Evolutionary conservation across 2,888 invertebrate genomes (phyloP), one percentile per base, ranked within the genome.

Genomic region (Arenicola marina): DNA sequence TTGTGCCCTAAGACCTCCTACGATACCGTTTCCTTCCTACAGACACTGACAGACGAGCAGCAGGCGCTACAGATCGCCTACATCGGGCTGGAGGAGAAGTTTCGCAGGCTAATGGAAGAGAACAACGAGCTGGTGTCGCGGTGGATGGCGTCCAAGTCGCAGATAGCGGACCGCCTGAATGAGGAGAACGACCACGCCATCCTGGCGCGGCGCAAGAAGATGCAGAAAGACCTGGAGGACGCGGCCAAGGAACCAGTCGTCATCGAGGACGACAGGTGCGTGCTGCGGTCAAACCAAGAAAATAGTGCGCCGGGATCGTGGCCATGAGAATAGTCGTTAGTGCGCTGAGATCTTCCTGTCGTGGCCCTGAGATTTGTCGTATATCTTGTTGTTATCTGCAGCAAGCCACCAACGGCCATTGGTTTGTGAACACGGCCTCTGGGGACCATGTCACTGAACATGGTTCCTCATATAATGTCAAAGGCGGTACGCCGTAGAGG

Each of bases 121-220:
- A 78, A 82, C 64, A 73, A 75, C 38, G 81, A 82, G 26, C 72
- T 85, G 45, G 74, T 85, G 56, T 73, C 76, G 18, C 87, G 94
- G 73, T 88, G 95, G 75, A 92, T 96, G 84, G 91, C 91, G 73
- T 91, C 93, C 81, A 97, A 98, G 85, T 90, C 80, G 34, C 91
- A 92, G 85, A 95, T 95, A 87, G 97, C 96, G 0, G 96, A 97
- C 78, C 91, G 91, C 84, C 89, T 98, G 88, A 98, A 98, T 80
- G 92, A 93, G 85, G 95, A 97, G 84, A 97, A 97, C 86, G 97
- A 97, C 83, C 48, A 63, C 2, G 56, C 91, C 90, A 81, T 86
- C 94, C 95, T 84, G 18, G 45, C 28, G 34, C 91, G 90, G 81
- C 72, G 70, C 56, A 32, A 64, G 54, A 69, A 71, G 73, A 67